These are phyloP conservation scores for Euwallacea fornicatus DNA, from an alignment of 1,140 invertebrate species.

Conservation along the genomic window DNA sequence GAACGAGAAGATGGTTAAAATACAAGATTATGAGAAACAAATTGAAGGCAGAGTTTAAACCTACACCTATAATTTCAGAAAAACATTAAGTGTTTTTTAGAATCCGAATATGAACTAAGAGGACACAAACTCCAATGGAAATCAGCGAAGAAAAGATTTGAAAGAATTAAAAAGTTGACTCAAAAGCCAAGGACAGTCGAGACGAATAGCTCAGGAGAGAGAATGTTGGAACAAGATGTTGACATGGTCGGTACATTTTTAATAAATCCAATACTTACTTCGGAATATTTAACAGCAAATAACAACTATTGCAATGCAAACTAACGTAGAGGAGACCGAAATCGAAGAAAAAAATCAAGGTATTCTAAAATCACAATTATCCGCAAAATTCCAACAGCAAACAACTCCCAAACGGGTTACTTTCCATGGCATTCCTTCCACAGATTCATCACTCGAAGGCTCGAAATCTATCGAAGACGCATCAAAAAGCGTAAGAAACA, in stretches of 20 bases:
- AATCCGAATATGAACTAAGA: background rate
- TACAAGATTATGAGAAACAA: background rate
- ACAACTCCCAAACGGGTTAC: background rate
- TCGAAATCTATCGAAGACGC: too few species aligned
- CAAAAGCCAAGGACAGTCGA: too few species aligned
- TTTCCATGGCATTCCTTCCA: background rate
- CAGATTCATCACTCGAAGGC: background rate
- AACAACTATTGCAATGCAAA: too few species aligned
- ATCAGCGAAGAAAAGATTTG: background rate
- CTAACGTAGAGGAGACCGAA: too few species aligned
- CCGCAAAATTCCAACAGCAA: background rate
- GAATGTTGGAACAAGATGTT: too few species aligned
- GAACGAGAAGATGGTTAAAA: background rate
- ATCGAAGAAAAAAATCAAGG: background rate
- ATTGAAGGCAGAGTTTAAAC: background rate
- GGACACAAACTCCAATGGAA: background rate
- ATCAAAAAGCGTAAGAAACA: too few species aligned
- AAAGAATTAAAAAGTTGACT: too few species aligned
- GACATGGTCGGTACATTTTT: too few species aligned
- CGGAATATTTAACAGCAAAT: too few species aligned
- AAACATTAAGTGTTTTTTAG: background rate
- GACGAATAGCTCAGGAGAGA: too few species aligned
- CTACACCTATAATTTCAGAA: background rate
- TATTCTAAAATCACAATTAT: slow-evolving; percentile 1
- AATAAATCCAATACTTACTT: too few species aligned